Percentiles rank a stretch among this genome's conserved stretches.
Evolutionary conservation across 2,888 invertebrate genomes (phyloP).

Genomic region (Bellardia bayeri): DNA sequence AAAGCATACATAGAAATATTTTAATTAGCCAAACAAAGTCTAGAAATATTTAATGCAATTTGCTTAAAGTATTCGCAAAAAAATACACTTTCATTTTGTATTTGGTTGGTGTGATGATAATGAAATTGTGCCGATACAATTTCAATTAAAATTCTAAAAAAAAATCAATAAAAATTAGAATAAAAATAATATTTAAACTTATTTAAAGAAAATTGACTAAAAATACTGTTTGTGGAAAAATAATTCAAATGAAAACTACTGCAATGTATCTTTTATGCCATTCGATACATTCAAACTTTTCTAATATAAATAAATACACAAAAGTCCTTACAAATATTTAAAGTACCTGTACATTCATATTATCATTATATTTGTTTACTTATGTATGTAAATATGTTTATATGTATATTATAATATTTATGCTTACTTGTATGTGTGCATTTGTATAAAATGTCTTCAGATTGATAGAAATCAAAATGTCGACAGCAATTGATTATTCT

Average conservation of each 20-base stretch:
- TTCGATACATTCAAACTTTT: no score
- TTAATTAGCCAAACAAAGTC: constrained; percentile 10
- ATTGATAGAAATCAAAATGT: constrained; percentile 32
- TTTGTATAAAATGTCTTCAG: background rate
- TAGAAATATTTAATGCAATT: constrained; percentile 17
- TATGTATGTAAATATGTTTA: no score
- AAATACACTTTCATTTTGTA: background rate
- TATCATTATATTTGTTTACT: background rate
- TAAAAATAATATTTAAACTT: no score
- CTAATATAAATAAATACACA: no score
- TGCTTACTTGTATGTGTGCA: background rate
- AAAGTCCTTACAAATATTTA: constrained; percentile 15
- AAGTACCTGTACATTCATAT: background rate
- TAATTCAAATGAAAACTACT: no score
- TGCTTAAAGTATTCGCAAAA: background rate
- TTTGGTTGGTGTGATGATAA: background rate
- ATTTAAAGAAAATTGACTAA: no score
- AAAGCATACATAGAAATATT: background rate
- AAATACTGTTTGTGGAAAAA: no score
- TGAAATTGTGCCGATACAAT: background rate
- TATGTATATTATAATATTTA: no score
- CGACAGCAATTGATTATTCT: constrained; percentile 15
- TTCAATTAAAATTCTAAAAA: no score
- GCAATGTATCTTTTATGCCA: no score
- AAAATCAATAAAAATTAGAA: no score